Percentiles rank a stretch among this genome's conserved stretches.
These are phyloP conservation scores for Paedocypris micromegethes DNA, from an alignment of 2,797 vertebrate genomes.

Conservation along the genomic window DNA sequence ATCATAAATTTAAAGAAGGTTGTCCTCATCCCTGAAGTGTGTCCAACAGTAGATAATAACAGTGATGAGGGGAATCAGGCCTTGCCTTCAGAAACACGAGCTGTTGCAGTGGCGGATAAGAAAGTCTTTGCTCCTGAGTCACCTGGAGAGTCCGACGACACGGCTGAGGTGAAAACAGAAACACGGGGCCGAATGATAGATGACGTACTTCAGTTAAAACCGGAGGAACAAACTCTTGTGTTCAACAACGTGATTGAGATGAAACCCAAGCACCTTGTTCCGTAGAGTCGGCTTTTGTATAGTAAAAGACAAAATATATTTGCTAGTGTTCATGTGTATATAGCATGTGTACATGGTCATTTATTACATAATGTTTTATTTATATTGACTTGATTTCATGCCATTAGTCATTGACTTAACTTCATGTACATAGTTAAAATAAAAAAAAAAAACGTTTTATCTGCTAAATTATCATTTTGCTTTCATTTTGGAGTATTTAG, in stretches of 20 bases:
- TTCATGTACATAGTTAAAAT: too few species aligned
- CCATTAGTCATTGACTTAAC: background rate
- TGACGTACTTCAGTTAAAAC: conserved; percentile 2
- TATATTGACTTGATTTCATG: conserved; percentile 17
- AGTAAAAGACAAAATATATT: conserved; percentile 16
- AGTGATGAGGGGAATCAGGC: too few species aligned
- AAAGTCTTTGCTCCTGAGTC: too few species aligned
- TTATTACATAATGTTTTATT: conserved; percentile 25
- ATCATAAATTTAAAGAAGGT: background rate
- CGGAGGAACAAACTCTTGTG: background rate
- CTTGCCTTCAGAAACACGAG: too few species aligned
- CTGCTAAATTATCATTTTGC: too few species aligned
- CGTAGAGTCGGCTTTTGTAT: conserved; percentile 4
- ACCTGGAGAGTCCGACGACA: too few species aligned
- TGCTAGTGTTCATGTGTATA: conserved; percentile 4
- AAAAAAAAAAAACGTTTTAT: too few species aligned
- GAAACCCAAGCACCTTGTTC: background rate
- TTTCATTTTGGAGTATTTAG: too few species aligned
- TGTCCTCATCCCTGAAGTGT: background rate
- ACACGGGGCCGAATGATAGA: background rate
- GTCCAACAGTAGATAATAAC: background rate
- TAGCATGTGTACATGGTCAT: conserved; percentile 36
- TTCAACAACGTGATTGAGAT: conserved; percentile 4
- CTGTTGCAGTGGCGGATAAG: too few species aligned
- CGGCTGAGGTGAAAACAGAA: conserved; percentile 5